Evolutionary conservation across 2,113 vertebrate genomes (phyloP).

Genomic region (Excalfactoria chinensis): DNA sequence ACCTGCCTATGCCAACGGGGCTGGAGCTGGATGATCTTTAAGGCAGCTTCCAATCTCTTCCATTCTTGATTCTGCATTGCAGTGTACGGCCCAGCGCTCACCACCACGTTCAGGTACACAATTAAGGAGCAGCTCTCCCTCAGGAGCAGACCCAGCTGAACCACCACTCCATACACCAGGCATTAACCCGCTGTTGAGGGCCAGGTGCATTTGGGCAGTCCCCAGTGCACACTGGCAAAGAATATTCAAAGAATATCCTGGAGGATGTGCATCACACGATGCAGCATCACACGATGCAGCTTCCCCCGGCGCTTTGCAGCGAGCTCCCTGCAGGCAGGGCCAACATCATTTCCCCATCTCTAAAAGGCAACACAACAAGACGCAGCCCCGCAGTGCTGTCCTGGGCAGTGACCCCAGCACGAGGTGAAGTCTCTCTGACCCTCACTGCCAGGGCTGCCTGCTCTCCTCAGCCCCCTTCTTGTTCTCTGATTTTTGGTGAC

Average conservation of each 20-base stretch:
- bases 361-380: background rate
- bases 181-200: background rate
- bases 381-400: fast-evolving
- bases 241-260: background rate
- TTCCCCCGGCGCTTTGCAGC: background rate
- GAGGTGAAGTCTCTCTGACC: background rate
- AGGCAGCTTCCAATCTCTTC: no score
- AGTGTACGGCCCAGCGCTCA: background rate
- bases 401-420: background rate
- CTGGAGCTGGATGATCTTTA: no score
- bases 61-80: no score
- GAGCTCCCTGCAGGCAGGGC: background rate
- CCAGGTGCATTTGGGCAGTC: background rate
- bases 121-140: background rate
- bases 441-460: background rate
- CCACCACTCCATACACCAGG: background rate
- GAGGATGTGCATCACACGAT: background rate
- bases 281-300: background rate
- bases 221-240: background rate
- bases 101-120: no score
- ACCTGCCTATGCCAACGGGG: no score
- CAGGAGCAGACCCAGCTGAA: background rate
- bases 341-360: background rate
- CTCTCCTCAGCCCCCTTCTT: background rate
- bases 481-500: background rate